Evolutionary conservation across 2,113 vertebrate species (phyloP).

Genomic region (Colius striatus): DNA sequence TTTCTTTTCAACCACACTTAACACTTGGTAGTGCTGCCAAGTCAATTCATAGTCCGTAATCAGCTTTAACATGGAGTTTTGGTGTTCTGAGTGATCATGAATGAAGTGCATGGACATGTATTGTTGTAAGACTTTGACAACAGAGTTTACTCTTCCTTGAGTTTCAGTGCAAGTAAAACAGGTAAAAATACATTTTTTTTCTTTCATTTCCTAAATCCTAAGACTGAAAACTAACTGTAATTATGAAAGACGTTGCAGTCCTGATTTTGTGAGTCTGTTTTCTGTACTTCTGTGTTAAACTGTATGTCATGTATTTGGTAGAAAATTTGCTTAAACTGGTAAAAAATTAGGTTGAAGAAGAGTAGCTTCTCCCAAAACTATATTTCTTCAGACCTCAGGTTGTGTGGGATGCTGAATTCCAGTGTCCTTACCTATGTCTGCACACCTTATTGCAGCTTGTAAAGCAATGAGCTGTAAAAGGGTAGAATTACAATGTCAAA

Average conservation of each 20-base stretch:
- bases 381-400: background rate
- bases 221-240: background rate
- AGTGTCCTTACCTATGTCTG: background rate
- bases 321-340: background rate
- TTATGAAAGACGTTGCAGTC: background rate
- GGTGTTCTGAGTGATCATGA: background rate
- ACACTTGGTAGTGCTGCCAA: background rate
- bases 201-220: background rate
- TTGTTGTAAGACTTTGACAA: background rate
- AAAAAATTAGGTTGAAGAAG: background rate
- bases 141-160: background rate
- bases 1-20: background rate
- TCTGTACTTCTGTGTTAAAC: background rate
- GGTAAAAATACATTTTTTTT: background rate
- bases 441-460: background rate
- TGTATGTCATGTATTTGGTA: background rate
- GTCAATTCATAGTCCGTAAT: background rate
- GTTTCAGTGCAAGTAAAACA: background rate
- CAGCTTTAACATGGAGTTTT: background rate
- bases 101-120: background rate
- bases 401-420: background rate
- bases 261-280: background rate
- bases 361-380: background rate
- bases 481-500: background rate
- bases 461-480: conserved; percentile 3